A percentile compares a stretch with the other conserved stretches of the same genome.
Evolutionary conservation across 2,113 vertebrate species (phyloP).

Genomic region (Poecilia latipinna): DNA sequence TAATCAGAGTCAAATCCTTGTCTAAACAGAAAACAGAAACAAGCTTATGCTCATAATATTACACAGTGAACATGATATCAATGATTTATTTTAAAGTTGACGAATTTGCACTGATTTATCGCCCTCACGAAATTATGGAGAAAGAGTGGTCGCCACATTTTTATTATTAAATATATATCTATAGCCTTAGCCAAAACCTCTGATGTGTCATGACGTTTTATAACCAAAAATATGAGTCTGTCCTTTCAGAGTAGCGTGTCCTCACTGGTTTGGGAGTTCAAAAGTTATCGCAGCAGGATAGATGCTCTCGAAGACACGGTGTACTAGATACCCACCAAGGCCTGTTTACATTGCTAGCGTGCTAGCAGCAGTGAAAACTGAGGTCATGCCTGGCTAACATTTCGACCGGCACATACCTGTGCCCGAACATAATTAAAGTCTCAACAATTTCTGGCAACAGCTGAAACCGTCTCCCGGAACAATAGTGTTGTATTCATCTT

Average conservation of each 20-base stretch:
- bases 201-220: slow-evolving; percentile 21
- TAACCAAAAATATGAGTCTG: slow-evolving; percentile 1
- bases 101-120: not conserved
- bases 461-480: not conserved
- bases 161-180: not conserved
- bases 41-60: too few species aligned
- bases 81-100: too few species aligned
- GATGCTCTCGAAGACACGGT: slow-evolving; percentile 57
- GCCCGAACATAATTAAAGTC: not conserved
- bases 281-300: not conserved
- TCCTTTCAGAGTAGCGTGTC: not conserved
- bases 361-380: slow-evolving; percentile 31
- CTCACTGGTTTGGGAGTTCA: not conserved
- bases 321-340: slow-evolving; percentile 35
- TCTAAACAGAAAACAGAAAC: too few species aligned
- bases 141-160: slow-evolving; percentile 19
- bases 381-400: slow-evolving; percentile 31
- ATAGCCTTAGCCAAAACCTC: not conserved
- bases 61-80: too few species aligned
- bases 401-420: slow-evolving; percentile 6
- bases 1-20: too few species aligned
- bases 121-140: slow-evolving; percentile 28
- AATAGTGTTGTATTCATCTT: not conserved
- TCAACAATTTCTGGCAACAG: not conserved
- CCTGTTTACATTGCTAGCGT: slow-evolving; percentile 71